A percentile compares a stretch with the other conserved stretches of the same genome.
Conservation (phyloP, 1,140 invertebrate species). For the Agrilus planipennis region DNA sequence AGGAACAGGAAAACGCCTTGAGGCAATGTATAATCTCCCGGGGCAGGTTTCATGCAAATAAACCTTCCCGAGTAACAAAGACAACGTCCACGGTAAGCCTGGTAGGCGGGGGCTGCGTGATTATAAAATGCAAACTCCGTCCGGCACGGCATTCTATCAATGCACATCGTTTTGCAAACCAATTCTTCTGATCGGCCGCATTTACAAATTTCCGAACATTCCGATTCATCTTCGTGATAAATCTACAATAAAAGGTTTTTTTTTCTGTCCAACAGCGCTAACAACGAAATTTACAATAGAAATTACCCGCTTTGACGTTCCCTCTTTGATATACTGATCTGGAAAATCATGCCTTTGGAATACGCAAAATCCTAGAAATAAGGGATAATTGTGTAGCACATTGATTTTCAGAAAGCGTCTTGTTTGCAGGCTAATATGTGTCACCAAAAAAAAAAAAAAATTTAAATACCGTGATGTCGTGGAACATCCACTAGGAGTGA, state of each 20-base stretch:
- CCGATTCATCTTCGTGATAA: constrained; percentile 72
- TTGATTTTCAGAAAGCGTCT: no score
- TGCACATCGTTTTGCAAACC: constrained; percentile 74
- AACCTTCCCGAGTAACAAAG: constrained; percentile 82
- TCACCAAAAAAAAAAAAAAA: no score
- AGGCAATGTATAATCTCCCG: constrained; percentile 62
- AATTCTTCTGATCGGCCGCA: constrained; percentile 63
- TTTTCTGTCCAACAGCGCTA: not conserved
- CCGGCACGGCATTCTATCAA: constrained; percentile 69
- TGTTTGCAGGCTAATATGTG: no score
- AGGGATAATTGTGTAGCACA: no score
- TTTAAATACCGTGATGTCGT: no score
- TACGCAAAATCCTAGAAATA: constrained; percentile 55
- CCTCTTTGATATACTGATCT: constrained; percentile 60
- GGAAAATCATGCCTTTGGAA: constrained; percentile 63
- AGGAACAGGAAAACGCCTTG: constrained; percentile 77
- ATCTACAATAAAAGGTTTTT: constrained; percentile 50
- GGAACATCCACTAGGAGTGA: no score
- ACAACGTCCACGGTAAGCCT: constrained; percentile 75
- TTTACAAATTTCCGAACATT: constrained; percentile 70
- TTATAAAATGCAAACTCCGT: constrained; percentile 79
- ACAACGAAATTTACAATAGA: not conserved
- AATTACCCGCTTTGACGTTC: constrained; percentile 60
- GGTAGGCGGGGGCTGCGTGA: constrained; percentile 76
- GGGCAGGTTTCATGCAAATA: constrained; percentile 79